A percentile compares a stretch with the other conserved stretches of the same genome.
Conservation (phyloP, 1,140 invertebrate species). For the Nylanderia fulva region DNA sequence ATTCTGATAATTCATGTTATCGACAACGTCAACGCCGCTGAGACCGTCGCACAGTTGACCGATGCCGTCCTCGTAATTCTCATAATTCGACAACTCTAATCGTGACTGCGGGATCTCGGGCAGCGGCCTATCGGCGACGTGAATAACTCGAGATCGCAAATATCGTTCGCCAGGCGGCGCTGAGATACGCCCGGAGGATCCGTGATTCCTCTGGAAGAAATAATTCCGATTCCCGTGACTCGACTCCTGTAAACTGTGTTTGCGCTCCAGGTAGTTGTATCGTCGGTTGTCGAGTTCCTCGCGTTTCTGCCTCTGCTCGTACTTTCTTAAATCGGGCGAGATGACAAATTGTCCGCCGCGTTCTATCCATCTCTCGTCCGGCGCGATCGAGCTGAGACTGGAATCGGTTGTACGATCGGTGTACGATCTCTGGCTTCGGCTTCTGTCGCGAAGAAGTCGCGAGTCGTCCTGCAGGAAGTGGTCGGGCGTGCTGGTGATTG, state of each 20-base stretch:
- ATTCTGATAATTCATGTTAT: conserved; percentile 52
- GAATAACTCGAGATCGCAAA: conserved; percentile 77
- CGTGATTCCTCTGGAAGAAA: conserved; percentile 80
- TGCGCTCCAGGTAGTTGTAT: conserved; percentile 77
- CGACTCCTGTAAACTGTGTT: conserved; percentile 82
- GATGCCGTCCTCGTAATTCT: conserved; percentile 73
- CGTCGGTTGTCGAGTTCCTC: conserved; percentile 63
- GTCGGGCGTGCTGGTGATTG: conserved; percentile 81
- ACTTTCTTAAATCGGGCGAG: conserved; percentile 58
- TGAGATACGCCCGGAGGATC: conserved; percentile 80
- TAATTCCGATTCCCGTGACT: conserved; percentile 64
- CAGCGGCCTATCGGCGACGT: conserved; percentile 80
- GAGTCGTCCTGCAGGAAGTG: conserved; percentile 75
- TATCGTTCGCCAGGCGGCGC: conserved; percentile 81
- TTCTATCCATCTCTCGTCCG: conserved; percentile 79
- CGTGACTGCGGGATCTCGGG: conserved; percentile 81
- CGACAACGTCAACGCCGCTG: not conserved
- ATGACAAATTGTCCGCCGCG: conserved; percentile 74
- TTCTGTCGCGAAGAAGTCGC: conserved; percentile 41
- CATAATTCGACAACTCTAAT: conserved; percentile 77
- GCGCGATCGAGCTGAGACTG: conserved; percentile 76
- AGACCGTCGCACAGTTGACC: conserved; percentile 11
- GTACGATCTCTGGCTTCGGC: conserved; percentile 72
- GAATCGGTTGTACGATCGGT: conserved; percentile 76
- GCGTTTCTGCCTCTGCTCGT: conserved; percentile 62